Evolutionary conservation across 2,113 vertebrate genomes (phyloP).

Genomic region (Labeo rohita): DNA sequence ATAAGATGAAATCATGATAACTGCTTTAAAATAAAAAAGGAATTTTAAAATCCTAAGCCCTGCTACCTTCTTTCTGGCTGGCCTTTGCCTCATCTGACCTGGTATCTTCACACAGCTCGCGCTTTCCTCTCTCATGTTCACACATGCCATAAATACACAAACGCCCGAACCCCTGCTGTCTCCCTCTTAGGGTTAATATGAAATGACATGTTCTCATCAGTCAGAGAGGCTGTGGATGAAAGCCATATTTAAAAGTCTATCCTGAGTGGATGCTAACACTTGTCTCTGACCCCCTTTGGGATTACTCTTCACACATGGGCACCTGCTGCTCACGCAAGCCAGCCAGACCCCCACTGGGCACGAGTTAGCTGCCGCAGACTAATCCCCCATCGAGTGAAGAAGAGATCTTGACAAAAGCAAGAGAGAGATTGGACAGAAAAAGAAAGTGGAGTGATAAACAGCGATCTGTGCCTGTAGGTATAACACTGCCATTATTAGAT

Average conservation of each 20-base stretch:
- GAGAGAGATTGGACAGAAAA: not conserved
- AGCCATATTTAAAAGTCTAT: not conserved
- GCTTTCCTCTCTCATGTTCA: constrained; percentile 20
- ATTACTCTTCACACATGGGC: constrained; percentile 16
- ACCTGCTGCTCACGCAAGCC: not conserved
- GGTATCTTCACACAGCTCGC: not conserved
- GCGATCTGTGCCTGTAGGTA: not conserved
- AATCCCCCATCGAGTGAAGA: constrained; percentile 9
- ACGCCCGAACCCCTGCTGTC: constrained; percentile 22
- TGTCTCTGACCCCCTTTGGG: constrained; percentile 34
- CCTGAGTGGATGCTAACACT: constrained; percentile 7
- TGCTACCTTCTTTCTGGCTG: not conserved
- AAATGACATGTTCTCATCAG: constrained; percentile 47
- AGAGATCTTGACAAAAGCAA: constrained; percentile 21
- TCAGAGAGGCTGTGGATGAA: constrained; percentile 32
- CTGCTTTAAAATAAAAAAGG: not conserved
- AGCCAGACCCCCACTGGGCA: not conserved
- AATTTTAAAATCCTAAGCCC: not conserved
- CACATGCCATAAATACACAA: constrained; percentile 43
- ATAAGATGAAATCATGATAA: not conserved
- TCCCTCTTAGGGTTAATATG: constrained; percentile 41
- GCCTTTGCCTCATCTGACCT: not conserved
- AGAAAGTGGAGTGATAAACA: not conserved
- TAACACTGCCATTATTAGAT: not conserved
- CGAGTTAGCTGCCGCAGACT: not conserved